Evolutionary conservation across 2,797 vertebrate species (phyloP), one percentile per base, ranked within the genome.

Genomic region (Parambassis ranga): DNA sequence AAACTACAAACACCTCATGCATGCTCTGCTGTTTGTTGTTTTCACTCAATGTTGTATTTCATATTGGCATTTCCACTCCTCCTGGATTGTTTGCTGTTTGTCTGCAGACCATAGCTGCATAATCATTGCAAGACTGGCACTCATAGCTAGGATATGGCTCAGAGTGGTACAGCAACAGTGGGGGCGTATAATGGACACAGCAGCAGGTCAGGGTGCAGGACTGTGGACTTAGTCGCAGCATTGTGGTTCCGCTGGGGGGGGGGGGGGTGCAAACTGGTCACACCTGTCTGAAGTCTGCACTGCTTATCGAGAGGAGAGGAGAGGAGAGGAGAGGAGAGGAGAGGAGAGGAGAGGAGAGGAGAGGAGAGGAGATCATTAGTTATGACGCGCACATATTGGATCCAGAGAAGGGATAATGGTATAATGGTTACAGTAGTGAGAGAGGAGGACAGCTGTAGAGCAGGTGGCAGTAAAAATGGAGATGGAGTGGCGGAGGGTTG

Each of bases 241-340:
- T 59, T 84, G 77, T 49, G 60, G 70, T 71, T 77, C 28, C 23
- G 1, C 55, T 47, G 55, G 48, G 67, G 67, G 55, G 56, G 50
- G 60, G n/a, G 26, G 15, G 46, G 69, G 44, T 56, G 52, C 64
- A 78, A 82, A 80, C 65, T 75, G 78, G 73, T 85, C 79, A 81
- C 84, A 86, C 82, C 84, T 85, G 65, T 85, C 87, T 83, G 70
- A 83, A 78, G 72, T 66, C 64, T 11, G 2, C 61, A 77, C 60
- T 66, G 76, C 77, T 75, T 79, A 83, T 78, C 26, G 49, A 52
- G 59, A 56, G 20, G 57, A 56, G 20, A 50, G 47, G 19, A 57
- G 15, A 44, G 24, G 33, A 22, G 38, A 50, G 37, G 32, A 19
- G 19, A 33, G 39, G 36, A 18, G 18, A 15, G 46, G 39, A 35